Percentiles rank a stretch among this genome's conserved stretches.
Evolutionary conservation across 2,113 vertebrate species (phyloP).

Genomic region (Pseudolaguvia tuberculata): DNA sequence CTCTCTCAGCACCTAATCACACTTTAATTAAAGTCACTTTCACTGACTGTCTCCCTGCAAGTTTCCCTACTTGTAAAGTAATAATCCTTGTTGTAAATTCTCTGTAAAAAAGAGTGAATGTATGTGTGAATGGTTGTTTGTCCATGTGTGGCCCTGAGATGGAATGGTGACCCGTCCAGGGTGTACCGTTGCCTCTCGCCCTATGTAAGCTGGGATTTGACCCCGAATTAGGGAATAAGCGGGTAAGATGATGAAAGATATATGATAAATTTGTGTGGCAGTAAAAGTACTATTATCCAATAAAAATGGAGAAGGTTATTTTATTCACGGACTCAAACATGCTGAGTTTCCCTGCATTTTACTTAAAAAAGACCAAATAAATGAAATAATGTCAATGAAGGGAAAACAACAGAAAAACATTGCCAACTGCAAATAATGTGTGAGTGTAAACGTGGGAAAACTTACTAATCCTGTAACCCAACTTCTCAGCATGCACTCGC

Average conservation of each 20-base stretch:
- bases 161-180: too few relatives aligned
- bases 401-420: background rate
- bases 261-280: too few relatives aligned
- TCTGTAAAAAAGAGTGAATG: too few relatives aligned
- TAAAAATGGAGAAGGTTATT: background rate
- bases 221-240: too few relatives aligned
- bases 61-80: constrained; percentile 30
- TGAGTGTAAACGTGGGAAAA: constrained; percentile 42
- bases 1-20: constrained; percentile 40
- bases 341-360: background rate
- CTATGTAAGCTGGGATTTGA: too few relatives aligned
- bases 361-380: background rate
- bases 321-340: background rate
- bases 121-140: too few relatives aligned
- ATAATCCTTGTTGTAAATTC: constrained; percentile 23
- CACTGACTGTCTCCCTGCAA: constrained; percentile 27
- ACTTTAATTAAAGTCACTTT: constrained; percentile 45
- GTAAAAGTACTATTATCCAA: background rate
- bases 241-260: too few relatives aligned
- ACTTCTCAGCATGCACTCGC: constrained; percentile 84
- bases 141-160: too few relatives aligned
- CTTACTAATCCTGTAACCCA: constrained; percentile 88
- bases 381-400: background rate
- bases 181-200: too few relatives aligned
- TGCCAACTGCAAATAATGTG: background rate